Base-by-base conservation (phyloP, 2,888 invertebrate species). In the Miltochrista miniata region DNA sequence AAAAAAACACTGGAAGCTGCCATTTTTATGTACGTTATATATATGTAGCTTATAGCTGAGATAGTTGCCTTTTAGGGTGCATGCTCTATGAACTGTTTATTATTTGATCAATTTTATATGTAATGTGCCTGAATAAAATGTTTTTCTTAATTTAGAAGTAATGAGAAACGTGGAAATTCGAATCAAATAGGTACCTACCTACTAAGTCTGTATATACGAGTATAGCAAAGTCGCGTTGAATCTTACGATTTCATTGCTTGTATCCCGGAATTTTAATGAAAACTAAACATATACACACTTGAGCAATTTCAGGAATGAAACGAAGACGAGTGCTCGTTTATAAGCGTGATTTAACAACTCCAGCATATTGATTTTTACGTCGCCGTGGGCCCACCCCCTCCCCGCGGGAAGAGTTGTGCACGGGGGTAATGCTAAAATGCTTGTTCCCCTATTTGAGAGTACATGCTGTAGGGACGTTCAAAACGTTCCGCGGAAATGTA, bases 341-440 rank as follows among this genome's bases (percentile, higher is more conserved):
- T 92, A 92, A 92, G 92, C 94, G 94, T 94, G 94, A 94, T 94
- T 94, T 94, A 94, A 94, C 94, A 94, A 94, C 94, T 94, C 94
- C 93, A 93, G 94, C 94, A 94, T 92, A 92, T 92, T 92, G 92
- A 92, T 92, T 92, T 92, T 92, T 92, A 92, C 92, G 91, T 90
- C 91, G 91, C 90, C 90, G 90, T 89, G 89, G 90, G 90, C 86
- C 89, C 85, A 80, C 85, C 87, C 87, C 84, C 87, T 79, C 81
- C 79, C 85, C 87, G 85, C 89, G 89, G 90, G 91, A 90, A 90
- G 91, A 90, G 91, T 90, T 91, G 90, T 89, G 90, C 91, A 90
- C 90, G 90, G 91, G 91, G 91, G 91, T 91, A 91, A 91, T 91
- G 91, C 91, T 91, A 91, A 91, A 91, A 91, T 91, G 91, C 91